phyloP scores from a whole-genome alignment of 2,797 vertebrate genomes.

The Tragopan temminckii region DNA sequence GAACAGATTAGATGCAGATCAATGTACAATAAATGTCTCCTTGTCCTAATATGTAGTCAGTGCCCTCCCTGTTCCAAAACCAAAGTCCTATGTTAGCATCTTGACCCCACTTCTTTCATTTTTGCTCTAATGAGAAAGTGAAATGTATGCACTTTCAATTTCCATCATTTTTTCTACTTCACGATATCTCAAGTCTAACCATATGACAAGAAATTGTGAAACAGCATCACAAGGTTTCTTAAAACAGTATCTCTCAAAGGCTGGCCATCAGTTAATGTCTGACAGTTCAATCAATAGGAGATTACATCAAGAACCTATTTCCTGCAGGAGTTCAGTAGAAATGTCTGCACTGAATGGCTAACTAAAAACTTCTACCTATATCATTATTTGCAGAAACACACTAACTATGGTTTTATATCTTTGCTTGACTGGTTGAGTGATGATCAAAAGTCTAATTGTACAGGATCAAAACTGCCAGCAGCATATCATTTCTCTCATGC shows the following conservation, averaged over 20 bases:
- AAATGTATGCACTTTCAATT: not conserved
- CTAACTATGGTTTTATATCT: not conserved
- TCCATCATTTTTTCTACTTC: not conserved
- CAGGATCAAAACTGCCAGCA: not conserved
- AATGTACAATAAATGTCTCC: constrained; percentile 36
- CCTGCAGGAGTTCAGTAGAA: constrained; percentile 52
- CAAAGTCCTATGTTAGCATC: not conserved
- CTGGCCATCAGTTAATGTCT: constrained; percentile 53
- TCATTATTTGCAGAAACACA: constrained; percentile 48
- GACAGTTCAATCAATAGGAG: constrained; percentile 71
- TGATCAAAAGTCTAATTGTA: constrained; percentile 62
- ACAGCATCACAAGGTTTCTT: constrained; percentile 37
- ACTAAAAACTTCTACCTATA: constrained; percentile 44
- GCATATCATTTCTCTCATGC: not conserved
- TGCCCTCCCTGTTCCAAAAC: not conserved
- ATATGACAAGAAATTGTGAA: constrained; percentile 33
- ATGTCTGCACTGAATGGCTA: constrained; percentile 57
- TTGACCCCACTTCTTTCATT: not conserved
- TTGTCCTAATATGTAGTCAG: not conserved
- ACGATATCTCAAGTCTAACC: not conserved
- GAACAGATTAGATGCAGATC: constrained; percentile 73
- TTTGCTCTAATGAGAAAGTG: not conserved
- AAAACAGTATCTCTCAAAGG: constrained; percentile 61
- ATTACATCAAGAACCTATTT: constrained; percentile 78
- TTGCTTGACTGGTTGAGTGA: not conserved